These are phyloP conservation scores for Chrosomus eos DNA, from an alignment of 2,797 vertebrate species.

Conservation along the genomic window DNA sequence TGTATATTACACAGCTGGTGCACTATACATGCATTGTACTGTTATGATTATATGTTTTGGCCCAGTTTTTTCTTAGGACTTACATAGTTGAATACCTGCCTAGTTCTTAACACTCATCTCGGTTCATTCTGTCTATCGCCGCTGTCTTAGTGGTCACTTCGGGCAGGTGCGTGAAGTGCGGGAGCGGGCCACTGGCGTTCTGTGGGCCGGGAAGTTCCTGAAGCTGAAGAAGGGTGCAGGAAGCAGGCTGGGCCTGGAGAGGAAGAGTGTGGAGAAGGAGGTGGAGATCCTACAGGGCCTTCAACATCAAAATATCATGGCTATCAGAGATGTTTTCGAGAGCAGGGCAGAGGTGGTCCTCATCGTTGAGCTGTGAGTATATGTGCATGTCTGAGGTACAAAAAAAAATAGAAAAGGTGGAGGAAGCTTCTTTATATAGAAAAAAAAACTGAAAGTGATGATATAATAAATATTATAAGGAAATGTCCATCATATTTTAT, in stretches of 20 bases:
- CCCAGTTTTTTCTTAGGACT: neutral
- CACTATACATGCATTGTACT: neutral
- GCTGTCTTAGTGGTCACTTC: conserved; percentile 76
- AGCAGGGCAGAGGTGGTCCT: conserved; percentile 81
- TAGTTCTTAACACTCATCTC: neutral
- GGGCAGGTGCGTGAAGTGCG: conserved; percentile 78
- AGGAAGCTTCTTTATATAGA: neutral
- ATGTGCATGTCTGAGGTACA: neutral
- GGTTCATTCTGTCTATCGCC: neutral
- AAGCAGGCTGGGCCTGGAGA: conserved; percentile 74
- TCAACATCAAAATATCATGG: conserved; percentile 78
- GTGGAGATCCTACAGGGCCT: conserved; percentile 79
- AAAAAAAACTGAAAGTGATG: neutral
- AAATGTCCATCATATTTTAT: neutral
- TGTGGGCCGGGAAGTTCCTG: conserved; percentile 80
- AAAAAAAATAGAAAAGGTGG: neutral
- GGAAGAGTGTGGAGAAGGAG: conserved; percentile 74
- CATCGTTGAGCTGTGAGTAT: conserved; percentile 84
- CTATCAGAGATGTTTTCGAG: conserved; percentile 80
- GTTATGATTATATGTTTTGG: neutral
- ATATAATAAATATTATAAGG: neutral
- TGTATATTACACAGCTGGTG: neutral
- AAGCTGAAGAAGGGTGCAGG: conserved; percentile 69
- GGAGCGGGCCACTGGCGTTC: conserved; percentile 66
- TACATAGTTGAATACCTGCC: neutral